Evolutionary conservation across 2,113 vertebrate genomes (phyloP).

Genomic region (Ivindomyrus marchei): DNA sequence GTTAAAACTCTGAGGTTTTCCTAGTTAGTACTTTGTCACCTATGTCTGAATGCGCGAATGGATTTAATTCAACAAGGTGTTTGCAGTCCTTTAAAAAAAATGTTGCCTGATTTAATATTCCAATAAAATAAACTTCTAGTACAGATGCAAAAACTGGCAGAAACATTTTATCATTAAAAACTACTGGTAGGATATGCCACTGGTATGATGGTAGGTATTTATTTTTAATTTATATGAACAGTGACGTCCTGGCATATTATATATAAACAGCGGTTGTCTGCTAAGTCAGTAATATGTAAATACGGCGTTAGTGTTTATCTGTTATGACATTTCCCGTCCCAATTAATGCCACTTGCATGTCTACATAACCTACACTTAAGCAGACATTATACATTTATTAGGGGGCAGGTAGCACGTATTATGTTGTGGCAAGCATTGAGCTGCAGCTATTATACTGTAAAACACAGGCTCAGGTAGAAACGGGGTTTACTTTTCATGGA

Average conservation of each 20-base stretch:
- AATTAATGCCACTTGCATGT: not conserved
- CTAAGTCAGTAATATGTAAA: not conserved
- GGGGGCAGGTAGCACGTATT: not conserved
- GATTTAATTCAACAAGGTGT: not conserved
- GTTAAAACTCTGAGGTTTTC: not conserved
- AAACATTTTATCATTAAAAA: conserved; percentile 11
- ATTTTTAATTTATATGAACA: conserved; percentile 36
- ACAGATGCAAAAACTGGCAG: not conserved
- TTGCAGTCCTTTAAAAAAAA: not conserved
- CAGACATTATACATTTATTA: not conserved
- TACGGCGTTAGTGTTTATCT: not conserved
- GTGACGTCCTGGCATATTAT: conserved; percentile 12
- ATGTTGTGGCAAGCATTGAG: not conserved
- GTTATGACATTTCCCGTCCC: not conserved
- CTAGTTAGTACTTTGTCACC: not conserved
- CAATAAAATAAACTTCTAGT: not conserved
- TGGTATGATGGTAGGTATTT: conserved; percentile 35
- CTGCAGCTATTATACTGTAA: not conserved
- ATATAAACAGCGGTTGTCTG: not conserved
- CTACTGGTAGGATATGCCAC: conserved; percentile 14
- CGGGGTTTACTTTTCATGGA: not conserved
- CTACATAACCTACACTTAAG: not conserved
- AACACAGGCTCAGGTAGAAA: not conserved
- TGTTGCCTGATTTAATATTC: not conserved
- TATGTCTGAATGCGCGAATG: not conserved